Percentiles rank a stretch among this genome's conserved stretches.
Evolutionary conservation across 2,888 invertebrate species (phyloP).

Genomic region (Tiliacea aurago): DNA sequence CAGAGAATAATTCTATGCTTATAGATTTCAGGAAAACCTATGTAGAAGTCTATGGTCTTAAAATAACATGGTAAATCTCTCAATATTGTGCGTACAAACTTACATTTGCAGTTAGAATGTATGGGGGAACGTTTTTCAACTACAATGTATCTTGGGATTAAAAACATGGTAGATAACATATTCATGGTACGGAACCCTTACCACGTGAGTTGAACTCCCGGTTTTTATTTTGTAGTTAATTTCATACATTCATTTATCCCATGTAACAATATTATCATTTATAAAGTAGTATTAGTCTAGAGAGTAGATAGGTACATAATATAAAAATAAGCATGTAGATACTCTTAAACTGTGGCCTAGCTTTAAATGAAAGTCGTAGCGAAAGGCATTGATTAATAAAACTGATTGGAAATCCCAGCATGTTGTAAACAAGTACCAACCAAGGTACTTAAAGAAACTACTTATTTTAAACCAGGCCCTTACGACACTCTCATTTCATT

Average conservation of each 20-base stretch:
- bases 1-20: too few relatives aligned
- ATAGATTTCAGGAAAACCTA: too few relatives aligned
- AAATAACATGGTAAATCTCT: too few relatives aligned
- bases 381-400: background rate
- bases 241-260: background rate
- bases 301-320: background rate
- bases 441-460: conserved; percentile 8
- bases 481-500: conserved; percentile 9
- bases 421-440: conserved; percentile 4
- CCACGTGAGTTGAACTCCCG: too few relatives aligned
- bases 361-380: background rate
- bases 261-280: background rate
- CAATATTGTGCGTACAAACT: too few relatives aligned
- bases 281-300: background rate
- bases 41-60: too few relatives aligned
- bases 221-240: background rate
- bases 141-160: too few relatives aligned
- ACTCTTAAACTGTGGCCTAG: background rate
- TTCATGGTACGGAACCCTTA: too few relatives aligned
- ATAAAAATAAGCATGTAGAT: background rate
- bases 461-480: background rate
- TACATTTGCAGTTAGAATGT: too few relatives aligned
- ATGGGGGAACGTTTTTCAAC: too few relatives aligned
- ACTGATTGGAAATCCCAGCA: conserved; percentile 1
- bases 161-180: too few relatives aligned